phyloP scores from a whole-genome alignment of 2,113 vertebrate species.

The Zapus hudsonius region DNA sequence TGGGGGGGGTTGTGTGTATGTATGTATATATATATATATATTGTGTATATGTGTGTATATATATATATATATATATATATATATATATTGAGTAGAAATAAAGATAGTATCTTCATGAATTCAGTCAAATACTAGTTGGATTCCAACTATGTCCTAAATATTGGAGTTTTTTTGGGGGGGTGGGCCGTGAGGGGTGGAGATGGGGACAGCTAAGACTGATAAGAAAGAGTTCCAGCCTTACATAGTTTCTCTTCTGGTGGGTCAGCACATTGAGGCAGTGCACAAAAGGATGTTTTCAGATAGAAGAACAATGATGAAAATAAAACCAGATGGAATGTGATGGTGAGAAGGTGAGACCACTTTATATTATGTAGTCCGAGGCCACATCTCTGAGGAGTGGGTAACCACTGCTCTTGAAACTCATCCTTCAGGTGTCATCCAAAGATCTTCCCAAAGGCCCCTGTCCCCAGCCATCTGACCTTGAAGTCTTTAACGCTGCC shows the following conservation, averaged over 20 bases:
- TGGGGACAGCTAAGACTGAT: background rate
- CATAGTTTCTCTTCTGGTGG: conserved; percentile 4
- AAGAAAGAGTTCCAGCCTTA: background rate
- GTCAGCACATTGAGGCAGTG: background rate
- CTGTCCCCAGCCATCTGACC: background rate
- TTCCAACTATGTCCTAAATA: background rate
- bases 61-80: no score
- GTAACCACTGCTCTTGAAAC: background rate
- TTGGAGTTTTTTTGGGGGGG: background rate
- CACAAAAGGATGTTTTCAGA: background rate
- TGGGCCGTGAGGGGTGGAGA: no score
- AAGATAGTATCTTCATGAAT: conserved; percentile 1
- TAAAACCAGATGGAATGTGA: background rate
- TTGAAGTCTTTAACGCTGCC: background rate
- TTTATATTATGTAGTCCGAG: background rate
- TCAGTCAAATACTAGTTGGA: background rate
- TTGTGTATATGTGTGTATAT: no score
- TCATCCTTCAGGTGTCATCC: background rate
- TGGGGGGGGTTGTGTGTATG: background rate
- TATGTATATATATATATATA: no score
- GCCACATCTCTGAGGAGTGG: background rate
- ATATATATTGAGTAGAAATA: background rate
- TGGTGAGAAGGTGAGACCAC: background rate
- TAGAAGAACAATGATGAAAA: background rate
- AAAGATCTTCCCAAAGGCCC: background rate